Conservation (phyloP, 2,797 vertebrate species). For the Rhincodon typus region DNA sequence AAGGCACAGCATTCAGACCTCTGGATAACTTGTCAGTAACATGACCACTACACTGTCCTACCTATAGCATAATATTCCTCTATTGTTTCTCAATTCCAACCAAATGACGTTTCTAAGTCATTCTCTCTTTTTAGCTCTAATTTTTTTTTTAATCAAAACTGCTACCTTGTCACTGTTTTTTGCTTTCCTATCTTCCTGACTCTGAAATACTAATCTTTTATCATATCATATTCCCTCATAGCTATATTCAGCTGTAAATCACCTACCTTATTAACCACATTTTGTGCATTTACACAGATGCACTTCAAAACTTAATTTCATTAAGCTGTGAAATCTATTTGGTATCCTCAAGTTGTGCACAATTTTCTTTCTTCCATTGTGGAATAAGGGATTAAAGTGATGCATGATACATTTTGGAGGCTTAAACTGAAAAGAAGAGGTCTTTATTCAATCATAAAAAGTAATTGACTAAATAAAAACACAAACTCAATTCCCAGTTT, state of each 20-base stretch:
- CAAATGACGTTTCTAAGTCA: background rate
- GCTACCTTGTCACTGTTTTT: background rate
- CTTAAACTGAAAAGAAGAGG: no score
- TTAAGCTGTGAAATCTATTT: background rate
- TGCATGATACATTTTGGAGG: background rate
- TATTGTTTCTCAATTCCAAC: background rate
- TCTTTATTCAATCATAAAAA: no score
- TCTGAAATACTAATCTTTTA: background rate
- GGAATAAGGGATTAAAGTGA: background rate
- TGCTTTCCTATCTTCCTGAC: background rate
- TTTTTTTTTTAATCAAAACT: background rate
- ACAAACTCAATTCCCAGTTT: no score
- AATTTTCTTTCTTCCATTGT: background rate
- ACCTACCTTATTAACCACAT: no score
- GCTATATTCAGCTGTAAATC: background rate
- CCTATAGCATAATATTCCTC: background rate
- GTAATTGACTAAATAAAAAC: no score
- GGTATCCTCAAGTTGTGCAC: background rate
- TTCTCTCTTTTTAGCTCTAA: background rate
- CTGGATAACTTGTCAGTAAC: no score
- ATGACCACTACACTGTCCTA: no score
- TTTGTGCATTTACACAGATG: background rate
- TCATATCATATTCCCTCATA: background rate
- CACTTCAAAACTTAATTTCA: background rate
- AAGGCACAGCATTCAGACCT: no score